Evolutionary conservation across 1,140 invertebrate species (phyloP), one percentile per base, ranked within the genome.

Genomic region (Apis laboriosa): DNA sequence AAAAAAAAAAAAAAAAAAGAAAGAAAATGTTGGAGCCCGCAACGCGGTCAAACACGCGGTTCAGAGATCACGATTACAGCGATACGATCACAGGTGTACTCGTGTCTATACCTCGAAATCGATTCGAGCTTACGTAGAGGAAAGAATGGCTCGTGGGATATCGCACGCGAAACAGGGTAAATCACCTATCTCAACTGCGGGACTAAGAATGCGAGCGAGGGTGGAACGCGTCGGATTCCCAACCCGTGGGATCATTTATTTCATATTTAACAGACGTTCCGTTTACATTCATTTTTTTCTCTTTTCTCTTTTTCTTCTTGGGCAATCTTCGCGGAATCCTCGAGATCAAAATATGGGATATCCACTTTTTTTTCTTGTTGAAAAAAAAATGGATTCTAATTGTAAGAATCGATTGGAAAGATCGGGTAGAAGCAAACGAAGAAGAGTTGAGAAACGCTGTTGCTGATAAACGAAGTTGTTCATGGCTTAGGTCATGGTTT

Each of bases 81-180:
- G 86, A 87, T 87, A 79, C 55, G 71, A 84, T 87, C 80, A 60
- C 34, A 43, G 34, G 34, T 43, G 80, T 84, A 83, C 83, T 84
- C 80, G 68, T 77, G 80, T 72, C 76, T 79, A 73, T 73, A 60
- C 60, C 66, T 61, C 64, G 76, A 80, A 78, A 81, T 87, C 86
- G 80, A 87, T 87, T 79, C 64, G 66, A 61, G 60, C 60, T 75
- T 70, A 66, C 72, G 60, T 21, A 60, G 58, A 66, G 58, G 72
- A 7, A 9, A 21, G 28, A 43, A 34, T 74, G 71, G 64, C 66
- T 79, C 76, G 83, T 81, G 84, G 84, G 78, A 68, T 82, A 79
- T 86, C 86, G 75, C 79, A 80, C 73, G 56, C 73, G 61, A 77
- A 82, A 74, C 61, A 85, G 77, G 77, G 82, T 80, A 84, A 85